Conservation (phyloP, 2,797 vertebrate species). For the Tinamus major region DNA sequence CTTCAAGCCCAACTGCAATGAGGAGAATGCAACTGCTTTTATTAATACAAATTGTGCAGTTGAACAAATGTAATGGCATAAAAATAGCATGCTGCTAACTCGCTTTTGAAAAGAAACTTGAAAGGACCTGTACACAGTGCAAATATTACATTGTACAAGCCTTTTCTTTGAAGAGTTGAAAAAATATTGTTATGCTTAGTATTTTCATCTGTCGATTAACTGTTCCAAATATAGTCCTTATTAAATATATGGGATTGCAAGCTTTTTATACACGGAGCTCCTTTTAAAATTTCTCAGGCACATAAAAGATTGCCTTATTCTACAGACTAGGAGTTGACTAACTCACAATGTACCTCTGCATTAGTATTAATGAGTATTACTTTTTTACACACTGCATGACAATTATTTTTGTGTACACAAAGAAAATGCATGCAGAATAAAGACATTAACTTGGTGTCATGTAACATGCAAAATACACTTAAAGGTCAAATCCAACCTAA, state of each 20-base stretch:
- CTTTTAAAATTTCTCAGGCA: slow-evolving; percentile 7
- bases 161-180: slow-evolving; percentile 51
- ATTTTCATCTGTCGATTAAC: slow-evolving; percentile 58
- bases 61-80: slow-evolving; percentile 62
- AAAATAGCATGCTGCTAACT: slow-evolving; percentile 61
- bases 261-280: slow-evolving; percentile 19
- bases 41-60: slow-evolving; percentile 45
- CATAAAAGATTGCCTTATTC: slow-evolving; percentile 38
- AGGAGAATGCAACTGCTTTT: slow-evolving; percentile 40
- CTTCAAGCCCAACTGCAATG: slow-evolving; percentile 27
- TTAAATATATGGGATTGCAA: slow-evolving; percentile 38
- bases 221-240: slow-evolving; percentile 40
- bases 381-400: not conserved
- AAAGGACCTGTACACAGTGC: slow-evolving; percentile 32
- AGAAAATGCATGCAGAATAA: slow-evolving; percentile 9
- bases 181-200: slow-evolving; percentile 54
- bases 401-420: not conserved
- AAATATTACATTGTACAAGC: slow-evolving; percentile 25
- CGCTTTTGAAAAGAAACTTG: slow-evolving; percentile 60
- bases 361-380: slow-evolving; percentile 30
- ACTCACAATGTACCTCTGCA: not conserved
- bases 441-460: slow-evolving; percentile 12
- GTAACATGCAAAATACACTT: not conserved
- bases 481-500: slow-evolving; percentile 67
- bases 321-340: slow-evolving; percentile 15